phyloP scores from a whole-genome alignment of 2,888 invertebrate genomes.

The Rhingia campestris region DNA sequence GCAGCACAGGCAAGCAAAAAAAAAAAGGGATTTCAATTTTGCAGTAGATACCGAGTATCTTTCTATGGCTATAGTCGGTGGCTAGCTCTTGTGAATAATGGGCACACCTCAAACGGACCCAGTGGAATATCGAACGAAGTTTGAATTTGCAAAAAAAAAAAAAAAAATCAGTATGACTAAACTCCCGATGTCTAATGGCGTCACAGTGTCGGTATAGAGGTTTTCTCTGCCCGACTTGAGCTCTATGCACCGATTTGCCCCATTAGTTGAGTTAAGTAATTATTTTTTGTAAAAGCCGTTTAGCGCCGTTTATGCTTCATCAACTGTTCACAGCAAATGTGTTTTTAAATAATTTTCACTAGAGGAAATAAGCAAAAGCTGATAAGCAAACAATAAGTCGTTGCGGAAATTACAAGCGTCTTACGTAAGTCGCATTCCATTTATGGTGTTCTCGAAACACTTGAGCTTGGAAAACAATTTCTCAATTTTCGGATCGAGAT shows the following conservation, averaged over 20 bases:
- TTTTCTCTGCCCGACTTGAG: neutral
- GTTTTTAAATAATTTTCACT: neutral
- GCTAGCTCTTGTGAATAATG: constrained; percentile 44
- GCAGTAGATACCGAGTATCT: neutral
- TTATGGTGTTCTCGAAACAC: constrained; percentile 9
- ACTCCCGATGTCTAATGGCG: constrained; percentile 28
- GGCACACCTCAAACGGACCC: constrained; percentile 57
- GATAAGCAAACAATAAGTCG: constrained; percentile 47
- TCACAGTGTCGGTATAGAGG: constrained; percentile 32
- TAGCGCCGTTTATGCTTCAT: constrained; percentile 27
- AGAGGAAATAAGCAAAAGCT: constrained; percentile 33
- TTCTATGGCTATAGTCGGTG: constrained; percentile 7
- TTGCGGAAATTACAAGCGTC: constrained; percentile 34
- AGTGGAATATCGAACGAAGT: constrained; percentile 31
- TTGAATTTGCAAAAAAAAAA: constrained; percentile 11
- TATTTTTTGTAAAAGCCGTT: constrained; percentile 24
- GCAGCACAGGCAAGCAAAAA: neutral
- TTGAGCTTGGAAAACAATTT: neutral
- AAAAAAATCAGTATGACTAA: constrained; percentile 26
- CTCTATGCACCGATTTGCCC: constrained; percentile 45
- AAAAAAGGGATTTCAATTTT: constrained; percentile 21
- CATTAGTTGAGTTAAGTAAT: constrained; percentile 52
- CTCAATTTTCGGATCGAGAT: neutral
- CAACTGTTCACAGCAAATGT: neutral
- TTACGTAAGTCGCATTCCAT: constrained; percentile 35